These are phyloP conservation scores for Alces alces DNA, from an alignment of 2,113 vertebrate species.

Conservation along the genomic window DNA sequence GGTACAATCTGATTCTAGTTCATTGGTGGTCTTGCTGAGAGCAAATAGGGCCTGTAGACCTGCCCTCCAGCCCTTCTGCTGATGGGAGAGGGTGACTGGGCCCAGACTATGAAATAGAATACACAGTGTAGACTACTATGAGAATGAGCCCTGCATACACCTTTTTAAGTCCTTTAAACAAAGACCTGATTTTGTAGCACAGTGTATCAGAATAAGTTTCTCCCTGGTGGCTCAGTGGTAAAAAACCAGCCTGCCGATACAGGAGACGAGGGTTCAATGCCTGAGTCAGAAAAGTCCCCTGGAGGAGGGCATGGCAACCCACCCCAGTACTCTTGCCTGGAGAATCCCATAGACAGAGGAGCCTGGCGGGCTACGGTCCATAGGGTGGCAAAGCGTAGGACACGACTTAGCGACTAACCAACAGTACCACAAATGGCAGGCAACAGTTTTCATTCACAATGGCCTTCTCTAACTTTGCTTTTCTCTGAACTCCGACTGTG, in stretches of 20 bases:
- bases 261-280: not conserved
- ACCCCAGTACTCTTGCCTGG: not conserved
- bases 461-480: not conserved
- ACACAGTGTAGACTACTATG: not conserved
- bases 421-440: fast-evolving
- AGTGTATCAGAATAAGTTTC: not conserved
- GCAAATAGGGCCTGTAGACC: too few relatives aligned
- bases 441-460: not conserved
- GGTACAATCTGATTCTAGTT: not conserved
- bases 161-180: not conserved
- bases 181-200: not conserved
- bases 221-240: not conserved
- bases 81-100: not conserved
- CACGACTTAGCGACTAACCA: not conserved
- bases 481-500: not conserved
- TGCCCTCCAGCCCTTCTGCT: not conserved
- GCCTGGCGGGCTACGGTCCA: not conserved
- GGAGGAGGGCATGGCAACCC: not conserved
- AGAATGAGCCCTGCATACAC: not conserved
- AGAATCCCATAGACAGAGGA: not conserved
- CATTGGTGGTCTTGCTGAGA: not conserved
- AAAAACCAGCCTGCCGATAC: not conserved
- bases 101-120: not conserved
- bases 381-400: not conserved
- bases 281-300: not conserved